These are phyloP conservation scores for Lasioglossum leucozonium DNA, from an alignment of 2,888 invertebrate genomes.

Conservation along the genomic window DNA sequence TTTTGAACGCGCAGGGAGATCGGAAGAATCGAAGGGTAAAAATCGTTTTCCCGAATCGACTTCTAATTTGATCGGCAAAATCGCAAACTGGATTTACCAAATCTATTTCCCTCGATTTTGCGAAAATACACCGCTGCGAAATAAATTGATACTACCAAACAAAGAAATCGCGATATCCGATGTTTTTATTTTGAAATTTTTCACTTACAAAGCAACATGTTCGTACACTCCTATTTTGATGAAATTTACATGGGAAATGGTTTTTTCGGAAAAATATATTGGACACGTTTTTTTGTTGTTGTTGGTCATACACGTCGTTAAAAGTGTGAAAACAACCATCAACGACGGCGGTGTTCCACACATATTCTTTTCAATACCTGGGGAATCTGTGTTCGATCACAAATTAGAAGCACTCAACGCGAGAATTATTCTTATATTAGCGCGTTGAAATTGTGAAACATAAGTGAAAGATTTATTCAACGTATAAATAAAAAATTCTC, in stretches of 20 bases:
- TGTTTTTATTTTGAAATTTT: not conserved
- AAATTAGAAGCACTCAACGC: not conserved
- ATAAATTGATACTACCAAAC: not conserved
- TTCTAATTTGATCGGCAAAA: not conserved
- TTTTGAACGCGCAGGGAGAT: too few species aligned
- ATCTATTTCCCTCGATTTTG: not conserved
- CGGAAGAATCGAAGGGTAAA: too few species aligned
- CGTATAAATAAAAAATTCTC: too few species aligned
- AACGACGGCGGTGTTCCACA: not conserved
- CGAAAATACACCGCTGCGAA: not conserved
- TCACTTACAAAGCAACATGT: not conserved
- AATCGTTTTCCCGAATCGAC: not conserved
- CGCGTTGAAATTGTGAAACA: not conserved
- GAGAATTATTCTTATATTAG: not conserved
- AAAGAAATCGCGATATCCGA: not conserved
- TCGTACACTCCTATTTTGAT: too few species aligned
- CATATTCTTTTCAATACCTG: not conserved
- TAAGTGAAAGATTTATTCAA: not conserved
- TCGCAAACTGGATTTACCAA: not conserved
- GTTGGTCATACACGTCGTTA: not conserved
- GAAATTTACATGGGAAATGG: not conserved
- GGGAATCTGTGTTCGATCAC: too few species aligned
- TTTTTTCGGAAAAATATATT: not conserved
- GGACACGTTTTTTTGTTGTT: not conserved
- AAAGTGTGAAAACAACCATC: not conserved